phyloP scores from a whole-genome alignment of 2,888 invertebrate species.

The Ganaspis brasiliensis region DNA sequence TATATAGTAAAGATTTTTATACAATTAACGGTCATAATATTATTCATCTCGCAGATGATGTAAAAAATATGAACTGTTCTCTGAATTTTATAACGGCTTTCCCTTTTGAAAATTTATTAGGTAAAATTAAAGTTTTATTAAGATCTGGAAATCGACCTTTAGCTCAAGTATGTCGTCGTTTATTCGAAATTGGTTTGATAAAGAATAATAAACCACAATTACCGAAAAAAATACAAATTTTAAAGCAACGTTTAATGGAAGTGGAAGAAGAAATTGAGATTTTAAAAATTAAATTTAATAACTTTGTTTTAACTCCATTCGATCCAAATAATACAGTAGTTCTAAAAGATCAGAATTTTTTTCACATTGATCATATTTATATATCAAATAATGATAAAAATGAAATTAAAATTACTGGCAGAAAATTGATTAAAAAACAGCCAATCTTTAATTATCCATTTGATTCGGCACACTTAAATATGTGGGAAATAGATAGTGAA shows the following conservation, averaged over 20 bases:
- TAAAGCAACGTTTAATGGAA: neutral
- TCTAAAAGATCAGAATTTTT: constrained; percentile 5
- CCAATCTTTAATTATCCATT: constrained; percentile 42
- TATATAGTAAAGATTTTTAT: constrained; percentile 37
- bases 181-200: neutral
- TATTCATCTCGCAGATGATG: constrained; percentile 44
- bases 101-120: constrained; percentile 47
- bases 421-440: constrained; percentile 15
- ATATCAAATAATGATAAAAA: neutral
- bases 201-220: neutral
- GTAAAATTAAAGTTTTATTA: constrained; percentile 30
- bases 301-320: neutral
- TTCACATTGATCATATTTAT: neutral
- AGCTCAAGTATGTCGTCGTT: constrained; percentile 37
- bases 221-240: constrained; percentile 1
- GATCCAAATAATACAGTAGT: constrained; percentile 19
- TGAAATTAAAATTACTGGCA: constrained; percentile 15
- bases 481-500: constrained; percentile 28
- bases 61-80: constrained; percentile 38
- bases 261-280: neutral
- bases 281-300: constrained; percentile 23
- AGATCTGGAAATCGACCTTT: constrained; percentile 45
- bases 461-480: constrained; percentile 29
- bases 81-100: constrained; percentile 43
- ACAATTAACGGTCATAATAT: constrained; percentile 37